Evolutionary conservation across 2,797 vertebrate species (phyloP), one percentile per base, ranked within the genome.

Genomic region (Picus viridis): DNA sequence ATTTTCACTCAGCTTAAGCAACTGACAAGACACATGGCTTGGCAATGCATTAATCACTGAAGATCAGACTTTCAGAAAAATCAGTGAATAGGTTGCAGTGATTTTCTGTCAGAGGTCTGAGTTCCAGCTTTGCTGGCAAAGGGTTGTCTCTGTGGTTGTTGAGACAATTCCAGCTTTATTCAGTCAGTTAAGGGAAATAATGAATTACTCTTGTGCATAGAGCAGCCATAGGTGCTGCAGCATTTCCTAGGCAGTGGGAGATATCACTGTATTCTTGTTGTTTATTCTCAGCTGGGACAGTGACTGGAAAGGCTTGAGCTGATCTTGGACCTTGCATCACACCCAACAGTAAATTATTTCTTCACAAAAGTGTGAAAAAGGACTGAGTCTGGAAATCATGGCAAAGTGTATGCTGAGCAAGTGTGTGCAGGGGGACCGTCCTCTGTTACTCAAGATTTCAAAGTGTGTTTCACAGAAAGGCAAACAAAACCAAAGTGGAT

Each of bases 391-490:
- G 45, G 76, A 93, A 96, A 91, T 85, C 45, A 64, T 93, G 93
- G 67, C 90, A 96, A 89, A 96, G 95, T 93, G 89, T 83, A 79
- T 68, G 70, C 86, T 96, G 89, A 96, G 80, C 83, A 93, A 90
- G 90, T 92, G 93, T 91, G 92, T 92, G 58, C 56, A 73, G 69
- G 62, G 72, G 82, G 76, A 78, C 56, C 59, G 39, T 61, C 86
- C 71, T 45, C 49, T 89, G 80, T 97, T 95, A 93, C 86, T 96
- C 94, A 93, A 95, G 79, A 95, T 96, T 91, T 96, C 7, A 54
- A 87, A 92, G 90, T 96, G 84, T 83, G 76, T 88, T 49, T 84
- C 82, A 71, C 1, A 0, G 92, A 97, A 95, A 90, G 76, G 69
- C 89, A 94, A 96, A 95, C 87, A 96, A 94, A 95, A 95, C 81